Evolutionary conservation across 1,140 invertebrate genomes (phyloP).

Genomic region (Pseudomyrmex sp.): DNA sequence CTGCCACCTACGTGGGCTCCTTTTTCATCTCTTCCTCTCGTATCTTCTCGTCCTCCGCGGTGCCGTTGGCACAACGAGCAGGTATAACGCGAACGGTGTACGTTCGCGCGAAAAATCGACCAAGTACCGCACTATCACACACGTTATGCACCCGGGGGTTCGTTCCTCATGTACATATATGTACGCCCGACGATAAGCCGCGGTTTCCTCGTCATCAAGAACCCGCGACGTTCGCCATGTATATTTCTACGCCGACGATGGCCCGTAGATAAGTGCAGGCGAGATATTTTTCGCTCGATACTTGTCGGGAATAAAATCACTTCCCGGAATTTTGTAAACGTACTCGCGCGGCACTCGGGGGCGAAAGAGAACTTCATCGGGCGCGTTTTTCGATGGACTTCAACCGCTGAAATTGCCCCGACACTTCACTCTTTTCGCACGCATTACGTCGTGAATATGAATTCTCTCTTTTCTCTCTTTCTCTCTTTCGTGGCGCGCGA

Average conservation of each 20-base stretch:
- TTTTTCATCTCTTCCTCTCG: slow-evolving; percentile 35
- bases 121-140: slow-evolving; percentile 49
- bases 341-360: not conserved
- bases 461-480: too few species aligned
- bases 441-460: too few species aligned
- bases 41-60: slow-evolving; percentile 32
- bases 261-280: slow-evolving; percentile 31
- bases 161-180: slow-evolving; percentile 28
- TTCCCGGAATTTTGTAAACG: slow-evolving; percentile 5
- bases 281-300: slow-evolving; percentile 47
- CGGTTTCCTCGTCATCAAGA: slow-evolving; percentile 54
- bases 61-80: slow-evolving; percentile 35
- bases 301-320: slow-evolving; percentile 5
- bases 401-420: too few species aligned
- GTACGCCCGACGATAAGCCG: slow-evolving; percentile 48
- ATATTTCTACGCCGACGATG: slow-evolving; percentile 42
- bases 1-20: not conserved
- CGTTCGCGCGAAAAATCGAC: slow-evolving; percentile 51
- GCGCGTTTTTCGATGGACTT: too few species aligned
- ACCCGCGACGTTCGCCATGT: slow-evolving; percentile 38
- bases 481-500: too few species aligned
- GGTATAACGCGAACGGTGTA: slow-evolving; percentile 22
- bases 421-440: too few species aligned
- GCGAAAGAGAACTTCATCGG: too few species aligned
- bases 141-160: slow-evolving; percentile 25